phyloP scores from a whole-genome alignment of 2,797 vertebrate species.

The Cetoscarus ocellatus region DNA sequence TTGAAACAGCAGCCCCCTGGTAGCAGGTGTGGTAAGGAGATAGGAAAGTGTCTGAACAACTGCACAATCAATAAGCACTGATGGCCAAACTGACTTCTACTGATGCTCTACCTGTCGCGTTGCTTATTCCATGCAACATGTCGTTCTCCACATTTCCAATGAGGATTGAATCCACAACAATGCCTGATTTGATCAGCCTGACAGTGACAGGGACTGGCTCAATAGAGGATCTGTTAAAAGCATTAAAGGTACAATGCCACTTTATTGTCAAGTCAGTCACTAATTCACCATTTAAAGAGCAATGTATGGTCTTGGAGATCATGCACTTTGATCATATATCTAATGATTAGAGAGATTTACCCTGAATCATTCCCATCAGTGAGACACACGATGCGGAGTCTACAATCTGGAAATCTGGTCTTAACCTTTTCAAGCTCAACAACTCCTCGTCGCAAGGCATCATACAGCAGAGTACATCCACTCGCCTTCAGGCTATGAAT shows the following conservation, averaged over 20 bases:
- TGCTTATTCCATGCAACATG: conserved; percentile 76
- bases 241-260: neutral
- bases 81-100: neutral
- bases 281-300: too few species aligned
- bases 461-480: conserved; percentile 68
- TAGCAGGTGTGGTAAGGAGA: conserved; percentile 1
- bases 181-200: conserved; percentile 52
- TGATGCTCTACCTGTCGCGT: conserved; percentile 66
- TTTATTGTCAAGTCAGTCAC: too few species aligned
- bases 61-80: neutral
- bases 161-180: conserved; percentile 73
- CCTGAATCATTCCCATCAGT: conserved; percentile 75
- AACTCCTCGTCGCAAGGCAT: conserved; percentile 59
- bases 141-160: conserved; percentile 66
- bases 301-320: too few species aligned
- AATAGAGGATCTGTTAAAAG: conserved; percentile 52
- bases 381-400: conserved; percentile 73
- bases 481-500: conserved; percentile 47
- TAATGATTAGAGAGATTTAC: conserved; percentile 40
- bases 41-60: neutral
- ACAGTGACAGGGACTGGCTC: conserved; percentile 56
- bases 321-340: too few species aligned
- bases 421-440: conserved; percentile 62
- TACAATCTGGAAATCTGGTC: conserved; percentile 66
- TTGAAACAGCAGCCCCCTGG: conserved; percentile 81